phyloP scores from a whole-genome alignment of 2,888 invertebrate species.

The Ophioninae sp. region DNA sequence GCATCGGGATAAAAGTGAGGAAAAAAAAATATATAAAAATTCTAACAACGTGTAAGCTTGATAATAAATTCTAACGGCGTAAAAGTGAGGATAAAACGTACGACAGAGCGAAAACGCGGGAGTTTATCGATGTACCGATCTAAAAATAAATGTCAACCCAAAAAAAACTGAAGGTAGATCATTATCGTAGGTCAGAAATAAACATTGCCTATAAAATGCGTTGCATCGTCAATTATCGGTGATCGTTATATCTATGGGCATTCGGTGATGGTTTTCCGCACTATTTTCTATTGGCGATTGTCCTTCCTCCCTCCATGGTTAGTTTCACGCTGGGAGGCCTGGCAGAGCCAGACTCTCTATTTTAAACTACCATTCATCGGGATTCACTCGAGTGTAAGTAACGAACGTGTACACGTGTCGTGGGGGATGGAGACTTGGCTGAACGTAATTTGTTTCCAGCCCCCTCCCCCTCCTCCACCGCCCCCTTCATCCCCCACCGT shows the following conservation, averaged over 20 bases:
- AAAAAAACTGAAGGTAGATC: conserved; percentile 21
- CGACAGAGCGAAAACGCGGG: conserved; percentile 3
- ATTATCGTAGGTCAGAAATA: conserved; percentile 38
- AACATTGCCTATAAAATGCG: conserved; percentile 21
- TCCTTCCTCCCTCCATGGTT: background rate
- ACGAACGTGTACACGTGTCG: conserved; percentile 67
- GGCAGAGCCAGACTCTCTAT: conserved; percentile 67
- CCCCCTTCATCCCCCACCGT: background rate
- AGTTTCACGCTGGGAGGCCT: background rate
- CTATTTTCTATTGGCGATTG: conserved; percentile 28
- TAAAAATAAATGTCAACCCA: conserved; percentile 36
- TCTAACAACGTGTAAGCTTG: background rate
- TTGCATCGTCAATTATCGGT: background rate
- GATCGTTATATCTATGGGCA: conserved; percentile 11
- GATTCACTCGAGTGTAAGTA: conserved; percentile 75
- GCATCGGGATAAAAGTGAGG: background rate
- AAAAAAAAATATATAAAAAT: background rate
- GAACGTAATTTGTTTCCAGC: conserved; percentile 59
- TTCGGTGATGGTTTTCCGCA: conserved; percentile 34
- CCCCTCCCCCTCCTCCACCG: background rate
- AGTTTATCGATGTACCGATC: conserved; percentile 30
- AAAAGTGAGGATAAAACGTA: background rate
- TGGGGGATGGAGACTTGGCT: conserved; percentile 51
- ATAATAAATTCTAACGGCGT: background rate
- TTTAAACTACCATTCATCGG: conserved; percentile 76